Base-by-base conservation (phyloP, 1,140 invertebrate species). In the Zaprionus lachaisei region DNA sequence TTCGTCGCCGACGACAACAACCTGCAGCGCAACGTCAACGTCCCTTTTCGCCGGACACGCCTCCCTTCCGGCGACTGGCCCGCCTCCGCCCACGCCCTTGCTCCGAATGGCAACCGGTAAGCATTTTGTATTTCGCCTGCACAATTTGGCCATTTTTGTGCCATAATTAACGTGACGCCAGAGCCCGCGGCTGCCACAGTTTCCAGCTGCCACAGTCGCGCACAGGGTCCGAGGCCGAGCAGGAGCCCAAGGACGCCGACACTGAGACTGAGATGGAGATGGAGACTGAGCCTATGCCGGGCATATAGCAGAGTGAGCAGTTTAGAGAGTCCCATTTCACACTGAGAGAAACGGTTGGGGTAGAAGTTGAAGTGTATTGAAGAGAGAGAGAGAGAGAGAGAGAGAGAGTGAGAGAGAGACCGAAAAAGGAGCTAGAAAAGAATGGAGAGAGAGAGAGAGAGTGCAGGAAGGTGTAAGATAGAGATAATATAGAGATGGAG, bases 121-220 rank as follows among this genome's bases (percentile, higher is more conserved):
- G 71, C 76, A 71, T 83, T 83, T 83, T 75, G 70, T 83, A 75
- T 73, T 79, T 81, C 57, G 73, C 76, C 67, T 72, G 63, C 69
- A 81, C 82, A 86, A 81, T 85, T 86, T 86, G 80, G 65, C 64
- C 76, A 82, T 77, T 84, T 90, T 71, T 61, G 57, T 67, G 61
- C 37, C 81, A 81, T 77, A 89, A 84, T 84, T 77, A 90, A 82
- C 76, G 67, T 77, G 71, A 77, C 67, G 47, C 67, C 79, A 77
- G 66, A 34, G 69, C 75, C 63, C 38, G 65, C 15, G 54, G 72
- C 60, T 41, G 20, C 56, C 64, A 61, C 62, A 38, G 15, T 34
- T 64, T 28, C 79, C 56, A 78, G n/a, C 28, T 65, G 80, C 81
- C 62, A 44, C 47, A 38, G 63, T 55, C 31, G 56, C 44, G 31